Conservation (phyloP, 1,140 invertebrate species). For the Diuraphis noxia region DNA sequence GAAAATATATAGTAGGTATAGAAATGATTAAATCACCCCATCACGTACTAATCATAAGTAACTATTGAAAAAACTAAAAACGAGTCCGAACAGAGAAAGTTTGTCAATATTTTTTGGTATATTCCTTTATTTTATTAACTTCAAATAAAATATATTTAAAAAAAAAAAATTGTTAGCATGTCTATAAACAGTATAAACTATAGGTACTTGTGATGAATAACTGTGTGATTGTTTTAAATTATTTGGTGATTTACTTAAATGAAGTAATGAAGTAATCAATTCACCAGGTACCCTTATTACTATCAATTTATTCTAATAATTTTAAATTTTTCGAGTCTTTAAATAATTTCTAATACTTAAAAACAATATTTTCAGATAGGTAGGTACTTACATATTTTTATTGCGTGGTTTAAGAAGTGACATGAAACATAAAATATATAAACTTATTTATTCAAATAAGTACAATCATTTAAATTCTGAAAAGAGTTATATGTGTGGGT, state of each 20-base stretch:
- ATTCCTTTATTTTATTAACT: not conserved
- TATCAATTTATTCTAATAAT: not conserved
- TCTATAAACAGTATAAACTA: too few species aligned
- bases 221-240: too few species aligned
- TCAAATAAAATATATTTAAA: not conserved
- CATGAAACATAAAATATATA: not conserved
- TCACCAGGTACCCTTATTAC: not conserved
- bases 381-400: too few species aligned
- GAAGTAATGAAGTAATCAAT: not conserved
- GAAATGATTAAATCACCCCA: constrained; percentile 11
- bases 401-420: not conserved
- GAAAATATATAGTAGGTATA: not conserved
- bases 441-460: not conserved
- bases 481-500: not conserved
- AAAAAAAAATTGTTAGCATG: not conserved
- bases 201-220: too few species aligned
- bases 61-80: constrained; percentile 18
- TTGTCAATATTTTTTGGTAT: not conserved
- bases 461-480: not conserved
- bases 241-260: not conserved
- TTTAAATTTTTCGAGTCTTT: not conserved
- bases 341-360: not conserved
- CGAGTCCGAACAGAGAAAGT: not conserved
- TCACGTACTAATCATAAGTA: constrained; percentile 12
- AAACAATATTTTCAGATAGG: not conserved